phyloP scores from a whole-genome alignment of 1,140 invertebrate genomes.

The Diabrotica virgifera region DNA sequence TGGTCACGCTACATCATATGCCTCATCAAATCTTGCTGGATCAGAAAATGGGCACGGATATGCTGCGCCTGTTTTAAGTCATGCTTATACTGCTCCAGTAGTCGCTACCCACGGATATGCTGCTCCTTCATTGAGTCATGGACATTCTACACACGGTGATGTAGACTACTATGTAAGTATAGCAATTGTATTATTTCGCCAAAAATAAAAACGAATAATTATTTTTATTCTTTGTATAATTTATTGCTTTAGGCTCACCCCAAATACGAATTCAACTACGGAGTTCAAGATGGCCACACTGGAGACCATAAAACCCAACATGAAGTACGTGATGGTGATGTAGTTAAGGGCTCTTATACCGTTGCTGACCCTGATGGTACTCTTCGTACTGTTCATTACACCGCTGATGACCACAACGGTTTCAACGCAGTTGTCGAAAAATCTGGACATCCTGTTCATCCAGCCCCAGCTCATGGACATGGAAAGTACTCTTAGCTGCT shows the following conservation, averaged over 20 bases:
- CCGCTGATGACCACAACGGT: constrained; percentile 48
- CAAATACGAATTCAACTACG: constrained; percentile 51
- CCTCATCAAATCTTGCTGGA: not conserved
- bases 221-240: not conserved
- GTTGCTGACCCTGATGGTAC: constrained; percentile 63
- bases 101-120: constrained; percentile 6
- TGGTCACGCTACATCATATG: not conserved
- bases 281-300: constrained; percentile 7
- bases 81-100: constrained; percentile 12
- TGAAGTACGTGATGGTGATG: constrained; percentile 9
- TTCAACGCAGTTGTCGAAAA: constrained; percentile 15
- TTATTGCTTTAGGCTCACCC: constrained; percentile 52
- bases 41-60: constrained; percentile 3
- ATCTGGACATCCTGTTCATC: constrained; percentile 20
- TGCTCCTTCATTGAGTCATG: not conserved
- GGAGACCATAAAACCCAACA: constrained; percentile 8
- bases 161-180: constrained; percentile 37
- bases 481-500: constrained; percentile 20
- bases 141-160: constrained; percentile 2
- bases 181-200: not conserved
- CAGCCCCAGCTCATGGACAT: constrained; percentile 20
- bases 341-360: constrained; percentile 55
- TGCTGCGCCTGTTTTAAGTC: constrained; percentile 3
- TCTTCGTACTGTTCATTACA: constrained; percentile 63
- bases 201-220: not conserved